Percentiles rank a stretch among this genome's conserved stretches.
phyloP scores from a whole-genome alignment of 1,140 invertebrate genomes.

The honey bee (Apis mellifera) region DNA sequence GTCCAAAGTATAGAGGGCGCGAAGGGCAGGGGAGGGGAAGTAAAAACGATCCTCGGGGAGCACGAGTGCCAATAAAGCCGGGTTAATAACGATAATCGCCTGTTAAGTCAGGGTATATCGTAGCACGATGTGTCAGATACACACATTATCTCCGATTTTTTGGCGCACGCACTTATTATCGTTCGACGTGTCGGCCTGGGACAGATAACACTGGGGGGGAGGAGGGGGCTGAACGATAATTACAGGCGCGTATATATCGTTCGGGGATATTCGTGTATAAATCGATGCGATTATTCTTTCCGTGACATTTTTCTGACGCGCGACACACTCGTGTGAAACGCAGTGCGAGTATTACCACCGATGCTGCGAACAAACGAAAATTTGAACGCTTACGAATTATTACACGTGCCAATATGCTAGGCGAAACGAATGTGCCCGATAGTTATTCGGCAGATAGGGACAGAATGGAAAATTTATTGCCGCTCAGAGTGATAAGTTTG shows the following conservation, averaged over 20 bases:
- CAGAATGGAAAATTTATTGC: too few relatives aligned
- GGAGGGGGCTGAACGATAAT: conserved; percentile 14
- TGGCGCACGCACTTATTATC: conserved; percentile 15
- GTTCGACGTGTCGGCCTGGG: not conserved
- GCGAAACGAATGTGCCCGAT: too few relatives aligned
- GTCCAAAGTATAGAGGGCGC: too few relatives aligned
- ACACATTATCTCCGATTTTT: conserved; percentile 52
- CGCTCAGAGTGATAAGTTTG: too few relatives aligned
- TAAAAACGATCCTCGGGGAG: conserved; percentile 39
- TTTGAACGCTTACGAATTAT: too few relatives aligned
- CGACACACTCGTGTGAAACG: not conserved
- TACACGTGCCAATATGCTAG: too few relatives aligned
- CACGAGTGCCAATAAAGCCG: conserved; percentile 40
- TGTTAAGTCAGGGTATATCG: conserved; percentile 10
- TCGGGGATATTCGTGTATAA: not conserved
- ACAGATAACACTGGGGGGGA: conserved; percentile 25
- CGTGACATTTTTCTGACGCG: conserved; percentile 21
- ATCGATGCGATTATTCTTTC: conserved; percentile 39
- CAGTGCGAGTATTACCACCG: not conserved
- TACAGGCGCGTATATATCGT: not conserved
- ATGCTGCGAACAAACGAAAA: too few relatives aligned
- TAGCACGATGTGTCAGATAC: not conserved
- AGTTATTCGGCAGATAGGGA: too few relatives aligned
- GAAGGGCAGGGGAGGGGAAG: not conserved
- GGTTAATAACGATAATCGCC: conserved; percentile 59